These are phyloP conservation scores for Mus minutoides DNA, from an alignment of 2,797 vertebrate genomes.

Conservation along the genomic window DNA sequence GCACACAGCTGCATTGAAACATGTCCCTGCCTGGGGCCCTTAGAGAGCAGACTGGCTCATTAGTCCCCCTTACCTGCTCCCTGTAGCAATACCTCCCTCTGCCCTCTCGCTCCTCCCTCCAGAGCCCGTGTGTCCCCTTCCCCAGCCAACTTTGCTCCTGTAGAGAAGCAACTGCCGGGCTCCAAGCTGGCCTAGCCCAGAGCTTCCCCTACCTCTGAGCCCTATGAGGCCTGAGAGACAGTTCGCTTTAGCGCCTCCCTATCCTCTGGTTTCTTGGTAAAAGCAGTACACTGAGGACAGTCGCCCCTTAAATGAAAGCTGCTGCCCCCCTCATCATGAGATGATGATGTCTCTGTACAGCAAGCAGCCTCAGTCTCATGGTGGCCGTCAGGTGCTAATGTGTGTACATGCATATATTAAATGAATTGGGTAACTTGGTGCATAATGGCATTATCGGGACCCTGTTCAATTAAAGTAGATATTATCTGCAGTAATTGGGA, in stretches of 20 bases:
- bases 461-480: slow-evolving; percentile 57
- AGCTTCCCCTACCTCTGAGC: neutral
- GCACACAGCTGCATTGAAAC: neutral
- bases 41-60: neutral
- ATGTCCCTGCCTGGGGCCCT: slow-evolving; percentile 72
- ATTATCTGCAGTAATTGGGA: slow-evolving; percentile 57
- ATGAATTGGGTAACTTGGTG: slow-evolving; percentile 48
- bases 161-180: neutral
- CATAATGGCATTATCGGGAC: slow-evolving; percentile 68
- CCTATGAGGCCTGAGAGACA: neutral
- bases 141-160: neutral
- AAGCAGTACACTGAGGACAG: neutral
- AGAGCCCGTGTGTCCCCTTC: slow-evolving; percentile 11
- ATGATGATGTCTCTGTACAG: slow-evolving; percentile 28
- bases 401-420: slow-evolving; percentile 56
- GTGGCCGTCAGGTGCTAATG: slow-evolving; percentile 60
- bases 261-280: slow-evolving; percentile 25
- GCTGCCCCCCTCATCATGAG: slow-evolving; percentile 54
- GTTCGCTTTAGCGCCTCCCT: neutral
- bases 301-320: slow-evolving; percentile 57
- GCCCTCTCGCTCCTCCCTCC: neutral
- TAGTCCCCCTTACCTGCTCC: neutral
- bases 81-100: neutral
- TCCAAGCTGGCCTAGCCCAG: neutral
- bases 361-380: neutral